Conservation (phyloP, 2,797 vertebrate species). For the Karalla daura region DNA sequence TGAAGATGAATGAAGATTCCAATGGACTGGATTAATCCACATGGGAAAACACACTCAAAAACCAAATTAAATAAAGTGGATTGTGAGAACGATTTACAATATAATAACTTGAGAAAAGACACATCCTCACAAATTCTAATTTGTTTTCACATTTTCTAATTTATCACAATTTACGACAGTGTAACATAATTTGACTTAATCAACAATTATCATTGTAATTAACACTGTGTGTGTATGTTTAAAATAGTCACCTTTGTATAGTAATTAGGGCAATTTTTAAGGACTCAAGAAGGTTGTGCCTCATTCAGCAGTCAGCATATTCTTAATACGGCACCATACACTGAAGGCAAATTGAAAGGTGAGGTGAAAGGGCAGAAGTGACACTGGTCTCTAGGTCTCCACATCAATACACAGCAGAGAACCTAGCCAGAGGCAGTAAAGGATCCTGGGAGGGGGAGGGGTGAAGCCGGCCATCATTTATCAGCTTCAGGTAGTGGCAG, state of each 20-base stretch:
- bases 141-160: constrained; percentile 14
- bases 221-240: no score
- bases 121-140: no score
- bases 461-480: constrained; percentile 61
- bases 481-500: constrained; percentile 61
- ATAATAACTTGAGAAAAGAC: no score
- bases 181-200: no score
- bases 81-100: no score
- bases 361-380: constrained; percentile 47
- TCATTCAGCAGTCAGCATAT: constrained; percentile 10
- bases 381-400: constrained; percentile 39
- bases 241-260: no score
- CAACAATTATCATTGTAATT: no score
- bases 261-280: constrained; percentile 24
- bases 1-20: no score
- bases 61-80: no score
- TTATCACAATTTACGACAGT: no score
- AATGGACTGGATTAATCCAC: no score
- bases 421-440: constrained; percentile 52
- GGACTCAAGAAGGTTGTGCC: constrained; percentile 28
- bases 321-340: constrained; percentile 8
- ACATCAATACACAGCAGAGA: constrained; percentile 56
- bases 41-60: no score
- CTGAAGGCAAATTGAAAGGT: constrained; percentile 37
- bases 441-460: constrained; percentile 36